phyloP scores from a whole-genome alignment of 2,797 vertebrate genomes.

The Hippopotamyrus pictus region DNA sequence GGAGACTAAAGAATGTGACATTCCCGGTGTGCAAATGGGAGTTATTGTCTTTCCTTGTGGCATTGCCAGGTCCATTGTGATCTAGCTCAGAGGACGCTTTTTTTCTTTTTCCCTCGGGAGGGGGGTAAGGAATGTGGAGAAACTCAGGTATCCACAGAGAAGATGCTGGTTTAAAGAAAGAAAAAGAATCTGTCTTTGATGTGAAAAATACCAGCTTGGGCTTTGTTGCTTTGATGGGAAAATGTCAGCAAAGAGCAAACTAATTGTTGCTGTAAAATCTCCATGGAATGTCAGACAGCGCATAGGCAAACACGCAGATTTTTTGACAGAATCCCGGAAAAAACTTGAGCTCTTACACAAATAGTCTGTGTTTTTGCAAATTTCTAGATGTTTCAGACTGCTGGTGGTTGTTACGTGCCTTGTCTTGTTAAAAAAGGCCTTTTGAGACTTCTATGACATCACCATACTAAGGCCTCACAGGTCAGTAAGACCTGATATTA shows the following conservation, averaged over 20 bases:
- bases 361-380: neutral
- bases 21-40: constrained; percentile 30
- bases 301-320: neutral
- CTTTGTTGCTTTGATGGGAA: constrained; percentile 55
- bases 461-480: neutral
- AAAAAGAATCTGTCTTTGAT: constrained; percentile 62
- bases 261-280: constrained; percentile 60
- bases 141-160: constrained; percentile 52
- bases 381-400: constrained; percentile 1
- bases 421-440: neutral
- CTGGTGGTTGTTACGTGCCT: neutral
- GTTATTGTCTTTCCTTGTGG: constrained; percentile 48
- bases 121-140: constrained; percentile 19
- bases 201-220: constrained; percentile 55
- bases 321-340: neutral
- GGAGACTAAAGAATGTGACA: neutral
- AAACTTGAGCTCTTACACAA: neutral
- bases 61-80: constrained; percentile 48
- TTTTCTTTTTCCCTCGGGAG: neutral
- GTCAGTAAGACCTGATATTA: neutral
- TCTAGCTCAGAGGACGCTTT: neutral
- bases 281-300: constrained; percentile 36
- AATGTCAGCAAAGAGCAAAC: constrained; percentile 57
- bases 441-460: neutral
- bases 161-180: constrained; percentile 61